A percentile compares a stretch with the other conserved stretches of the same genome.
These are phyloP conservation scores for Electrona antarctica DNA, from an alignment of 2,113 vertebrate species.

Conservation along the genomic window DNA sequence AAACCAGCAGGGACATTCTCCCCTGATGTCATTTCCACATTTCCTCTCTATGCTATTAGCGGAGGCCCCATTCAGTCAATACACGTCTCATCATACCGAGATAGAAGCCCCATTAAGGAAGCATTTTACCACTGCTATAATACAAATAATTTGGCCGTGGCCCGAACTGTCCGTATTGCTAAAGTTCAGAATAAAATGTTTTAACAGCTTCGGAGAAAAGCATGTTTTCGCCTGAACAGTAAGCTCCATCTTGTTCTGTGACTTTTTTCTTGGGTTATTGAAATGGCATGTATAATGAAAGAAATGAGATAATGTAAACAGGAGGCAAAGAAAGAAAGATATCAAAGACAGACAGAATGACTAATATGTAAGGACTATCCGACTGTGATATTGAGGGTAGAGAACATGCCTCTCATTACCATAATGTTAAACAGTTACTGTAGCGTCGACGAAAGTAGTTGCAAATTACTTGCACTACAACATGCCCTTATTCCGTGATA, in stretches of 20 bases:
- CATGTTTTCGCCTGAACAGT: too few relatives aligned
- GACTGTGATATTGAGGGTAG: too few relatives aligned
- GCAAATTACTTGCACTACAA: too few relatives aligned
- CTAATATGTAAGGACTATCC: too few relatives aligned
- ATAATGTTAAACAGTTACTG: too few relatives aligned
- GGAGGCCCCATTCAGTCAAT: neutral
- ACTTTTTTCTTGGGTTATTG: too few relatives aligned
- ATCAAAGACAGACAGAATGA: too few relatives aligned
- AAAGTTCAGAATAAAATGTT: neutral
- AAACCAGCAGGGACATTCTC: neutral
- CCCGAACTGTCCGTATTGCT: neutral
- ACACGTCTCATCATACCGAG: constrained; percentile 1
- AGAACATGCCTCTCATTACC: too few relatives aligned
- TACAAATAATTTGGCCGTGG: neutral
- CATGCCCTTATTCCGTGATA: neutral
- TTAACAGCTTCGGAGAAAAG: neutral
- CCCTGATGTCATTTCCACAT: constrained; percentile 12
- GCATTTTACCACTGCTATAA: neutral
- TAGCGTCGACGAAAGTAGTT: too few relatives aligned
- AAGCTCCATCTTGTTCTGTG: too few relatives aligned
- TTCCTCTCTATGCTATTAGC: constrained; percentile 9
- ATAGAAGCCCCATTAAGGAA: neutral
- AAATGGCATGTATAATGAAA: too few relatives aligned
- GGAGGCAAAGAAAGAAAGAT: neutral
- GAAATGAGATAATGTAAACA: too few relatives aligned